Percentiles rank a stretch among this genome's conserved stretches.
phyloP scores from a whole-genome alignment of 1,140 invertebrate genomes.

The Eubasilissa regina region DNA sequence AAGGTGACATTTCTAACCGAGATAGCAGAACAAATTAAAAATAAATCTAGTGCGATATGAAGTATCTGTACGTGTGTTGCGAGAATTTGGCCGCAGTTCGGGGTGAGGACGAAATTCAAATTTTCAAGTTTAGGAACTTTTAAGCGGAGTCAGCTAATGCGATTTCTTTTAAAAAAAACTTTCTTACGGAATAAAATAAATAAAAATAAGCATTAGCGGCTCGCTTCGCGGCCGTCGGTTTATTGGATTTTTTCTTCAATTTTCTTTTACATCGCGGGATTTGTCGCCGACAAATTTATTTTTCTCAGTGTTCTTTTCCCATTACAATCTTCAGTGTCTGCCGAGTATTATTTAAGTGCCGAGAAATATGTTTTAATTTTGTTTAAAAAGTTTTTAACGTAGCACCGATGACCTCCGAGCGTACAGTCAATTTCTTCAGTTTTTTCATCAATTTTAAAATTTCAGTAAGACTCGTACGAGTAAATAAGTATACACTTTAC shows the following conservation, averaged over 20 bases:
- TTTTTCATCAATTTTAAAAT: no score
- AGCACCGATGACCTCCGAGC: no score
- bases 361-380: not conserved
- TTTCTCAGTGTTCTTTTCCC: conserved; percentile 13
- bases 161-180: conserved; percentile 46
- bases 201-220: conserved; percentile 42
- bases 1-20: no score
- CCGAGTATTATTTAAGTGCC: not conserved
- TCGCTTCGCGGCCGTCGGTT: conserved; percentile 15
- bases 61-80: no score
- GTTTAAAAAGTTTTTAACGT: not conserved
- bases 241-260: conserved; percentile 43
- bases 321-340: conserved; percentile 1
- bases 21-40: no score
- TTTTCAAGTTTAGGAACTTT: conserved; percentile 45
- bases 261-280: conserved; percentile 35
- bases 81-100: conserved; percentile 7
- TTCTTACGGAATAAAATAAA: conserved; percentile 43
- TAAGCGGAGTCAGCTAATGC: conserved; percentile 46
- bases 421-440: no score
- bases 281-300: conserved; percentile 38
- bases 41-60: no score
- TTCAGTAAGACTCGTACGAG: no score
- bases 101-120: conserved; percentile 36
- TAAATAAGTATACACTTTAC: no score